phyloP scores from a whole-genome alignment of 2,797 vertebrate genomes.

The Periparus ater region DNA sequence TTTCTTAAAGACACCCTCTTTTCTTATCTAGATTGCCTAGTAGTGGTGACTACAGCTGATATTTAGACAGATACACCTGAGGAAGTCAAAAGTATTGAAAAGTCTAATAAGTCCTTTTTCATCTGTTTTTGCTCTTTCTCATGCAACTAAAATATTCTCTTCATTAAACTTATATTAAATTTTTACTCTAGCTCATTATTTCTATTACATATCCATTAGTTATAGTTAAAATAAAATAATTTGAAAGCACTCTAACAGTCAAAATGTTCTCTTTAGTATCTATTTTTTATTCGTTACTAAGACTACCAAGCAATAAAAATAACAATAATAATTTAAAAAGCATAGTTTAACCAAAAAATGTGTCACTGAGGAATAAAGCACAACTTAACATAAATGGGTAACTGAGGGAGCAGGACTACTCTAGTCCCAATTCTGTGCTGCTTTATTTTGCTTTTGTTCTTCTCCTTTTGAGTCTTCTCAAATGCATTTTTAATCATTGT shows the following conservation, averaged over 20 bases:
- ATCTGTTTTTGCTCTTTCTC: not conserved
- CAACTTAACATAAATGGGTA: not conserved
- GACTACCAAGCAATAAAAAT: not conserved
- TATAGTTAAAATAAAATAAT: slow-evolving; percentile 66
- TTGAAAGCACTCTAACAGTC: slow-evolving; percentile 28
- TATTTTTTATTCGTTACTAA: slow-evolving; percentile 21
- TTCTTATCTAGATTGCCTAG: not conserved
- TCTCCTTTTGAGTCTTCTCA: not conserved
- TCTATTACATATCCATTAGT: slow-evolving; percentile 61
- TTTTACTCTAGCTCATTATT: slow-evolving; percentile 65
- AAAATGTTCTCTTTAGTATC: slow-evolving; percentile 19
- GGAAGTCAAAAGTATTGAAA: not conserved
- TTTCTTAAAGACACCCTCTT: not conserved
- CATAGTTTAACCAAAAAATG: not conserved
- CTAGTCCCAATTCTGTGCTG: not conserved
- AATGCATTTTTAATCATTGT: not conserved
- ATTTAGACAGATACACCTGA: not conserved
- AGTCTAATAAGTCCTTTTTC: not conserved
- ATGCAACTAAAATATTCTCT: slow-evolving; percentile 1
- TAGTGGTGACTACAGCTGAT: not conserved
- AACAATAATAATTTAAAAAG: not conserved
- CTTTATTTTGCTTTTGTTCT: not conserved
- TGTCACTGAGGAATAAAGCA: not conserved
- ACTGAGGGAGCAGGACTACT: not conserved
- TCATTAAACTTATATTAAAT: slow-evolving; percentile 51